These are phyloP conservation scores for Martes flavigula DNA, from an alignment of 2,797 vertebrate genomes.

Conservation along the genomic window DNA sequence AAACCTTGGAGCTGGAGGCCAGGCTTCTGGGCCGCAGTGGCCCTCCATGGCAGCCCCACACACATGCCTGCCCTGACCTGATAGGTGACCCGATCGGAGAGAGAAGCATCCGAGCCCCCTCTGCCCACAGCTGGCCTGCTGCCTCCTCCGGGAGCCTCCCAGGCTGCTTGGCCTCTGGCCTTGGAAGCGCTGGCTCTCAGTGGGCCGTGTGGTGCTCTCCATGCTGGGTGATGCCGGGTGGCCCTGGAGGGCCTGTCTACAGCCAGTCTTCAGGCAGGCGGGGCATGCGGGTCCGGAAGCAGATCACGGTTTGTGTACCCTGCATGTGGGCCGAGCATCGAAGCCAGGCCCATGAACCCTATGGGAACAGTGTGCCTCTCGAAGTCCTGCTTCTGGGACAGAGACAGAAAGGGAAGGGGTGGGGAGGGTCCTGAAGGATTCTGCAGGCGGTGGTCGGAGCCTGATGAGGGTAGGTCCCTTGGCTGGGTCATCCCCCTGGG, in stretches of 20 bases:
- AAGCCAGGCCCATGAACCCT: rapidly evolving
- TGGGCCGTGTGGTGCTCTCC: rapidly evolving
- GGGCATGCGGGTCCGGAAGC: not conserved
- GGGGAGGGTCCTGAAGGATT: not conserved
- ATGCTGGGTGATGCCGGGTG: too few relatives aligned
- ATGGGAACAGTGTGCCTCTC: not conserved
- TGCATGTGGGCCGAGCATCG: not conserved
- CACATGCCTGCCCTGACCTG: not conserved
- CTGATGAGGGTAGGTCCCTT: not conserved
- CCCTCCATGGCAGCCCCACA: not conserved
- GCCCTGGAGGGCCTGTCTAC: not conserved
- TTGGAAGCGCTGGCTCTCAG: rapidly evolving
- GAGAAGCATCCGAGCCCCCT: not conserved
- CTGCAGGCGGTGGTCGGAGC: not conserved
- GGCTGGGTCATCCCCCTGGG: rapidly evolving
- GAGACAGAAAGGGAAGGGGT: not conserved
- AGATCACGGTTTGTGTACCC: rapidly evolving
- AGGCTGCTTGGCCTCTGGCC: not conserved
- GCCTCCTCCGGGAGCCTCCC: not conserved
- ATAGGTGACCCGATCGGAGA: too few relatives aligned
- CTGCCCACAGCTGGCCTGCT: not conserved
- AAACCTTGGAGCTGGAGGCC: too few relatives aligned
- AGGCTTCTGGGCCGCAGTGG: too few relatives aligned
- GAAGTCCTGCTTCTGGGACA: not conserved
- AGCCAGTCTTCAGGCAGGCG: not conserved